Conservation (phyloP, 2,888 invertebrate species). For the Pristionchus exspectatus region DNA sequence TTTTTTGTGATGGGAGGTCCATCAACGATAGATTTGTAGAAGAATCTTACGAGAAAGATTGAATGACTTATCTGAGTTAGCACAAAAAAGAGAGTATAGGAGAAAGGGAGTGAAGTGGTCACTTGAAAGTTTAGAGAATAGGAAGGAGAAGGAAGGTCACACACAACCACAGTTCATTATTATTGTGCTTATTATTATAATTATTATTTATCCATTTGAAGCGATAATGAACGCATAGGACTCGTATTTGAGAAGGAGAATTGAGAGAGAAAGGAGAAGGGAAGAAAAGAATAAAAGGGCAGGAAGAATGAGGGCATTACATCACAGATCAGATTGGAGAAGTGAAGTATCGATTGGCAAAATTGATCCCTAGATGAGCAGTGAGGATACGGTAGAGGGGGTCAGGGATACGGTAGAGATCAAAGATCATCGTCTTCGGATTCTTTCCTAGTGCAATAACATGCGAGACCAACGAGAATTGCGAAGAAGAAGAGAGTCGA, state of each 20-base stretch:
- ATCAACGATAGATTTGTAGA: neutral
- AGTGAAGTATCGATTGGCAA: constrained; percentile 40
- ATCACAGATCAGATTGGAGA: constrained; percentile 27
- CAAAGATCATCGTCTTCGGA: constrained; percentile 74
- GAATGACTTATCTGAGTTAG: constrained; percentile 34
- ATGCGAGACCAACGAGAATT: constrained; percentile 78
- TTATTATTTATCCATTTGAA: constrained; percentile 40
- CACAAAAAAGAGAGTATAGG: constrained; percentile 43
- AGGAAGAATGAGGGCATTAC: neutral
- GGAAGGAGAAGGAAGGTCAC: constrained; percentile 34
- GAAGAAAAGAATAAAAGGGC: constrained; percentile 11
- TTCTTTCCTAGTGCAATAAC: constrained; percentile 79
- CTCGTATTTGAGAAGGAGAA: constrained; percentile 24
- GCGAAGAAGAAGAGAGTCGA: constrained; percentile 79
- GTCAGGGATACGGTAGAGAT: constrained; percentile 36
- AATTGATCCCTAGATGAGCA: constrained; percentile 51
- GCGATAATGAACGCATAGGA: constrained; percentile 15
- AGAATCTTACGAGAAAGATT: neutral
- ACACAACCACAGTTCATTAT: neutral
- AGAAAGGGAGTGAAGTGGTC: constrained; percentile 46
- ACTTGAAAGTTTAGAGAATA: constrained; percentile 39
- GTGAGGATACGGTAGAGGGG: constrained; percentile 18
- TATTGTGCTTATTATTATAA: neutral
- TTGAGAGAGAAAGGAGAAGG: constrained; percentile 20
- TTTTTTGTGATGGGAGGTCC: neutral